Evolutionary conservation across 53 echinoderm and acorn worm genomes (phyloP).

Genomic region (Henricia sp.): DNA sequence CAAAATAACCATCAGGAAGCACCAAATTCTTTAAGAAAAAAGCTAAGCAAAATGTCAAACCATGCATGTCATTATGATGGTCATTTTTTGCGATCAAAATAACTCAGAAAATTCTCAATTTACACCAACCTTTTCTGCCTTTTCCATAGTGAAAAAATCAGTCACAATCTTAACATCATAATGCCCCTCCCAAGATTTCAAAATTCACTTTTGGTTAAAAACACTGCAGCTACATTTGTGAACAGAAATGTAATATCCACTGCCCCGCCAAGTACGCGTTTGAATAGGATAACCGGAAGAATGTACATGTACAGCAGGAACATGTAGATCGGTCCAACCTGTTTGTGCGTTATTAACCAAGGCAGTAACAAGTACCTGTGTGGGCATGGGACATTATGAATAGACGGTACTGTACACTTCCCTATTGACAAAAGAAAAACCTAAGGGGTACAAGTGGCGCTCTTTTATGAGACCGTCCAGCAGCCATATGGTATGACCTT

Average conservation of each 20-base stretch:
- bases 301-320: neutral
- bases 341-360: neutral
- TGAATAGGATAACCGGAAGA: too few species aligned
- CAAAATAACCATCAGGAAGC: too few species aligned
- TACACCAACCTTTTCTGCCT: constrained; percentile 25
- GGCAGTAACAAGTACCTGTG: constrained; percentile 12
- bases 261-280: too few species aligned
- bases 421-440: constrained; percentile 20
- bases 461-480: constrained; percentile 30
- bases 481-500: constrained; percentile 42
- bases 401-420: neutral
- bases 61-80: too few species aligned
- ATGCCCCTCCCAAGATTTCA: neutral
- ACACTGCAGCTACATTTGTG: too few species aligned
- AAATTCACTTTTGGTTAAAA: too few species aligned
- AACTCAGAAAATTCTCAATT: too few species aligned
- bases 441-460: constrained; percentile 35
- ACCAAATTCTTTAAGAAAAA: too few species aligned
- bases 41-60: too few species aligned
- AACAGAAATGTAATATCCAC: too few species aligned
- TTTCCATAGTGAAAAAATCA: constrained; percentile 14
- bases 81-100: too few species aligned
- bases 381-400: constrained; percentile 43
- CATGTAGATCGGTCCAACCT: neutral
- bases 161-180: constrained; percentile 10